Percentiles rank a stretch among this genome's conserved stretches.
phyloP scores from a whole-genome alignment of 1,140 invertebrate species.

The Monomorium pharaonis region DNA sequence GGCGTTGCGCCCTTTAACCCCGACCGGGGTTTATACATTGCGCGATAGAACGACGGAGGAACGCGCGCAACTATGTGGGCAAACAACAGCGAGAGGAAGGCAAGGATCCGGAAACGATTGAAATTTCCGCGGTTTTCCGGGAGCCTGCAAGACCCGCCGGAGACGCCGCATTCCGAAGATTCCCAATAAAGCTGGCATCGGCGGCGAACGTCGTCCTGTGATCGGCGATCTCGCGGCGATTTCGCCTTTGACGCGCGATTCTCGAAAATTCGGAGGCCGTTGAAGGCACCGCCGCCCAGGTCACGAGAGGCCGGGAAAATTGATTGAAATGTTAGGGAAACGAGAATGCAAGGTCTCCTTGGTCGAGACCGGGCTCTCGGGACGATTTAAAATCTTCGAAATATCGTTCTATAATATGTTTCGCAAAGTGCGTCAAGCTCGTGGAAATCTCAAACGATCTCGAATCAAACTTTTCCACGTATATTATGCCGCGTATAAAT shows the following conservation, averaged over 20 bases:
- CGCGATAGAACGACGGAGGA: conserved; percentile 29
- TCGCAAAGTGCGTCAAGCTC: neutral
- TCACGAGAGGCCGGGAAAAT: neutral
- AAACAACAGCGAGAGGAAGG: conserved; percentile 58
- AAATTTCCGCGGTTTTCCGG: conserved; percentile 65
- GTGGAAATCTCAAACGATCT: neutral
- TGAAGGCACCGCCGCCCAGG: neutral
- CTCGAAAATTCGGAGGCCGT: conserved; percentile 28
- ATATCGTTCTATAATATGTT: neutral
- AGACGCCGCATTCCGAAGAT: conserved; percentile 61
- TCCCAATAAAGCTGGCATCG: conserved; percentile 52
- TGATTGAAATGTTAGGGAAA: conserved; percentile 17
- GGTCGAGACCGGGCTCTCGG: neutral
- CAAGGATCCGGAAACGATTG: conserved; percentile 63
- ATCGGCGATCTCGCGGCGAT: conserved; percentile 29
- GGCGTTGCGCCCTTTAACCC: conserved; percentile 22
- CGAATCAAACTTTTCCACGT: neutral
- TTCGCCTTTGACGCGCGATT: conserved; percentile 45
- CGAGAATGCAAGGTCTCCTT: neutral
- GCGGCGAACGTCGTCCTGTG: conserved; percentile 4
- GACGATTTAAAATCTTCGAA: neutral
- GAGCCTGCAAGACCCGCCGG: conserved; percentile 5
- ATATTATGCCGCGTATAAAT: neutral
- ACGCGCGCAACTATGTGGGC: conserved; percentile 54
- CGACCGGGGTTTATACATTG: conserved; percentile 26